Conservation (phyloP, 2,797 vertebrate genomes). For the Darevskia nairensis region DNA sequence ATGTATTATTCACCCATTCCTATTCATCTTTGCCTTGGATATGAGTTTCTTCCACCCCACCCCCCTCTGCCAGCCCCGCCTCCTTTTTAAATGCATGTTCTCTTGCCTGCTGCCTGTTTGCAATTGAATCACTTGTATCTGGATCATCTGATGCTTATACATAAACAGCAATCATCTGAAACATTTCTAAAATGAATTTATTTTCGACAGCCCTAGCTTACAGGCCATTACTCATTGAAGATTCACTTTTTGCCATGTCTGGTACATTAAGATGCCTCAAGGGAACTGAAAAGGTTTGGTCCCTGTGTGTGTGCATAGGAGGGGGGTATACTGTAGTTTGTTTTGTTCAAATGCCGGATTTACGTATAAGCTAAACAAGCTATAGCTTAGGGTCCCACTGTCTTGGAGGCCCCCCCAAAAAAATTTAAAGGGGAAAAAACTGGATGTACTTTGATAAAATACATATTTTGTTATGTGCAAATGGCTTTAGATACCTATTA, state of each 20-base stretch:
- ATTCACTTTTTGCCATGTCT: background rate
- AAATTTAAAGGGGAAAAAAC: fast-evolving
- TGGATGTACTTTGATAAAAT: too few species aligned
- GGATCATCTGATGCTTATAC: background rate
- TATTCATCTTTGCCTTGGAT: background rate
- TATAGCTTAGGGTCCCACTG: too few species aligned
- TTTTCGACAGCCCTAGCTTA: conserved; percentile 6
- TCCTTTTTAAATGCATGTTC: background rate
- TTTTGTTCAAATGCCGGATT: too few species aligned
- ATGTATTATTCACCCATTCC: background rate
- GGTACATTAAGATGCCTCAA: background rate
- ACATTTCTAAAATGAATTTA: background rate
- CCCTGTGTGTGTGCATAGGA: too few species aligned
- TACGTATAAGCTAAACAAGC: too few species aligned
- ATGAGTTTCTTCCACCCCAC: background rate
- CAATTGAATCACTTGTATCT: background rate
- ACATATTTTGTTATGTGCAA: too few species aligned
- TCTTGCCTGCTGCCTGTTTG: background rate
- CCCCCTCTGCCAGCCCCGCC: background rate
- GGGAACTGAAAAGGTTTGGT: background rate
- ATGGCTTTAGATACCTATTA: too few species aligned
- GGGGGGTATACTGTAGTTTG: too few species aligned
- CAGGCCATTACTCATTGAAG: background rate
- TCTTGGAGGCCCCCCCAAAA: too few species aligned
- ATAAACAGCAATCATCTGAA: background rate